These are phyloP conservation scores for Phortica variegata DNA, from an alignment of 1,140 invertebrate species.

Conservation along the genomic window DNA sequence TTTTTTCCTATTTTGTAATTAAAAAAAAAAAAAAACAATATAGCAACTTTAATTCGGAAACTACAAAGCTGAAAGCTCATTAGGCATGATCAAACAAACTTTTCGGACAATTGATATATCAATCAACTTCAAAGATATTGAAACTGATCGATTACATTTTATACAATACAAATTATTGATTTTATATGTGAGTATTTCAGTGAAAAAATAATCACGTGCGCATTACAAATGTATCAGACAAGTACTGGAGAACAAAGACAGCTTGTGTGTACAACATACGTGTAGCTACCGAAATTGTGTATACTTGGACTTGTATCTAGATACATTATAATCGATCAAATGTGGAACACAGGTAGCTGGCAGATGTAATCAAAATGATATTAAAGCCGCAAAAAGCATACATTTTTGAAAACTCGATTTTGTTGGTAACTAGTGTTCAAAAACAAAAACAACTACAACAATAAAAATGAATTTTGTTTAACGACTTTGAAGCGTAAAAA, in stretches of 20 bases:
- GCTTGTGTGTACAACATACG: too few relatives aligned
- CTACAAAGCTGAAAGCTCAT: background rate
- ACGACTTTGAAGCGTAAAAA: constrained; percentile 29
- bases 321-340: constrained; percentile 35
- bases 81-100: constrained; percentile 15
- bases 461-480: constrained; percentile 31
- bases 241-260: too few relatives aligned
- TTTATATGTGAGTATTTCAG: too few relatives aligned
- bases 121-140: constrained; percentile 1
- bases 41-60: too few relatives aligned
- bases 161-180: too few relatives aligned
- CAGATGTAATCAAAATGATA: constrained; percentile 46
- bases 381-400: constrained; percentile 1
- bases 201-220: background rate
- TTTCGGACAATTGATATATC: too few relatives aligned
- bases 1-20: too few relatives aligned
- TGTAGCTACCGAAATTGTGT: too few relatives aligned
- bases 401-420: constrained; percentile 2
- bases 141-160: too few relatives aligned
- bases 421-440: constrained; percentile 2
- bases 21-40: too few relatives aligned
- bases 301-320: background rate
- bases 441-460: constrained; percentile 36
- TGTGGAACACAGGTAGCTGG: constrained; percentile 49
- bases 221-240: constrained; percentile 3